Conservation (phyloP, 2,797 vertebrate genomes). For the Chanos chanos region DNA sequence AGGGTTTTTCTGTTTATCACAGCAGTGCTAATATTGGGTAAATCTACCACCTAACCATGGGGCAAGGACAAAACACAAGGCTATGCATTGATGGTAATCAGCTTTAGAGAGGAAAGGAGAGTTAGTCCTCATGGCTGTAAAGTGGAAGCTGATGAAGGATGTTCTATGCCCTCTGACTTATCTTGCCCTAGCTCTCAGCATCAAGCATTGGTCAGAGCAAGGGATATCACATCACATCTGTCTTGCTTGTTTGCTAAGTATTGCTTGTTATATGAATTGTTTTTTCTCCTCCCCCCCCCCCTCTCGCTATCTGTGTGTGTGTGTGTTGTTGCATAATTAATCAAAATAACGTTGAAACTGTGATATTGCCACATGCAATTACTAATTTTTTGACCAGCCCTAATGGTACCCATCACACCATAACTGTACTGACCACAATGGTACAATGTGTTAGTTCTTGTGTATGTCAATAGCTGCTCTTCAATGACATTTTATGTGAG, state of each 20-base stretch:
- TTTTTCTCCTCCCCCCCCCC: too few relatives aligned
- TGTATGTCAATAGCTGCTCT: too few relatives aligned
- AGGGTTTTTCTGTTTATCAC: neutral
- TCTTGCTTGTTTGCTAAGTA: conserved; percentile 24
- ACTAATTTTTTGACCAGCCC: too few relatives aligned
- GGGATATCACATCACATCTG: conserved; percentile 22
- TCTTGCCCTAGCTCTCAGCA: conserved; percentile 2
- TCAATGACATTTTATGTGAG: too few relatives aligned
- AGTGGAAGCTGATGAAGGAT: conserved; percentile 59
- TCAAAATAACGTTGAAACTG: too few relatives aligned
- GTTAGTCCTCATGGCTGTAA: conserved; percentile 21
- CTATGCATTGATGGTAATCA: conserved; percentile 18
- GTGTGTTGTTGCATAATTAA: too few relatives aligned
- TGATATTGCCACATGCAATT: too few relatives aligned
- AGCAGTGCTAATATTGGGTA: conserved; percentile 7
- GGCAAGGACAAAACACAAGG: conserved; percentile 30
- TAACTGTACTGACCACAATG: too few relatives aligned
- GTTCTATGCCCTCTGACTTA: neutral
- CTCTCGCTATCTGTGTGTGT: too few relatives aligned
- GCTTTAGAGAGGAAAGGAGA: conserved; percentile 2
- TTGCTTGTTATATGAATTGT: too few relatives aligned
- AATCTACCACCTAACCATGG: conserved; percentile 55
- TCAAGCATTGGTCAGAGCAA: neutral
- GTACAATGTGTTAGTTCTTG: too few relatives aligned
- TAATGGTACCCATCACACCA: too few relatives aligned